phyloP scores from a whole-genome alignment of 1,140 invertebrate genomes.

The Alviniconcha marisindica region DNA sequence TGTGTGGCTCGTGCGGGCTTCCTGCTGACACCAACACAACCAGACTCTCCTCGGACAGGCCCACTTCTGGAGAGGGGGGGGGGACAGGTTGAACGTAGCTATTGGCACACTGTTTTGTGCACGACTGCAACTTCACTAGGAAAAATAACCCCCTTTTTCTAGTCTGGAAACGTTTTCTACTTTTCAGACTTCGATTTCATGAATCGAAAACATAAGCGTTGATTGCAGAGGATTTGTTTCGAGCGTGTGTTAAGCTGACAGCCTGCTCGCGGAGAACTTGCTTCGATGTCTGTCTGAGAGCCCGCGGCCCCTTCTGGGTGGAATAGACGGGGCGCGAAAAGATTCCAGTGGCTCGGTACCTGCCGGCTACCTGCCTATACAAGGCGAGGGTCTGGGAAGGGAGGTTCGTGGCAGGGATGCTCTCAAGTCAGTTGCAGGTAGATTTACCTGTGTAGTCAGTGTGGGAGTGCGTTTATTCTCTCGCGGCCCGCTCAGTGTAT shows the following conservation, averaged over 20 bases:
- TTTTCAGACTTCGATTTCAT: no score
- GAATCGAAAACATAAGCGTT: no score
- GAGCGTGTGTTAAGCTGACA: no score
- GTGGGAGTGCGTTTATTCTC: no score
- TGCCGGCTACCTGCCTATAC: slow-evolving; percentile 17
- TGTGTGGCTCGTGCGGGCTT: not conserved
- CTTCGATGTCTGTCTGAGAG: no score
- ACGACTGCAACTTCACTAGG: no score
- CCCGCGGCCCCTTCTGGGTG: not conserved
- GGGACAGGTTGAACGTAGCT: not conserved
- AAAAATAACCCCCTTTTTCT: no score
- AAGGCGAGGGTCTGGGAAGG: not conserved
- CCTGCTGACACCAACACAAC: slow-evolving; percentile 20
- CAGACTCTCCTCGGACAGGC: not conserved
- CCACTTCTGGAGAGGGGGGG: slow-evolving; percentile 3
- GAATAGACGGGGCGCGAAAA: not conserved
- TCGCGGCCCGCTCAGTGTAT: no score
- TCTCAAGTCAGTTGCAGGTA: not conserved
- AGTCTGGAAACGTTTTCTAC: no score
- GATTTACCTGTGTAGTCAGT: slow-evolving; percentile 3
- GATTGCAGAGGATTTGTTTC: no score
- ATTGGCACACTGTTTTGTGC: no score
- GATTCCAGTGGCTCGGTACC: slow-evolving; percentile 17
- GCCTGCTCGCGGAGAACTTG: no score
- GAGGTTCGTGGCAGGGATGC: not conserved